These are phyloP conservation scores for Silurus lanzhouensis DNA, from an alignment of 2,797 vertebrate genomes.

Conservation along the genomic window DNA sequence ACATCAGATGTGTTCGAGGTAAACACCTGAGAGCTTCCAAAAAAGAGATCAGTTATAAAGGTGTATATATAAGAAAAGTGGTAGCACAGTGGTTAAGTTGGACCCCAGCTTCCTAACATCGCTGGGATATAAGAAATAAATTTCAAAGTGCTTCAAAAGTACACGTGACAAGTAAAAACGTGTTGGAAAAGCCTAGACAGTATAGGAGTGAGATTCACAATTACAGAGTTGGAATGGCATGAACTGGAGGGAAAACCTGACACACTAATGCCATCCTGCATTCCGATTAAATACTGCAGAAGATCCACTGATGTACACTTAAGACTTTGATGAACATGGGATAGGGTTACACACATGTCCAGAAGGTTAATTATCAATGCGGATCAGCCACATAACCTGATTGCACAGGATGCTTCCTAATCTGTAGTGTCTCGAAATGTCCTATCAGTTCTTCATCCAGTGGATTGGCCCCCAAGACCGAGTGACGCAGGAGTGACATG, in stretches of 20 bases:
- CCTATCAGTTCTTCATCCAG: slow-evolving; percentile 1
- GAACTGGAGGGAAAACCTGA: too few species aligned
- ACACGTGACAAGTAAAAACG: too few species aligned
- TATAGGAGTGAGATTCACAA: not conserved
- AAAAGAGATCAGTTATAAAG: too few species aligned
- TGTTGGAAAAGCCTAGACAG: not conserved
- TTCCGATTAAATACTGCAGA: not conserved
- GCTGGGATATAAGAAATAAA: too few species aligned
- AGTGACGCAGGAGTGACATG: slow-evolving; percentile 43
- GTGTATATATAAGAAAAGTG: too few species aligned
- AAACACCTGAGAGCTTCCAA: too few species aligned
- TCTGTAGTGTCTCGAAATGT: not conserved
- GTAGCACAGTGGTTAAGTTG: too few species aligned
- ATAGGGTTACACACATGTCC: not conserved
- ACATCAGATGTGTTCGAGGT: not conserved
- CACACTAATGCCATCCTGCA: not conserved
- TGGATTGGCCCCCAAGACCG: not conserved
- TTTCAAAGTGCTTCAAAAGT: too few species aligned
- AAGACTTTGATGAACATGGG: not conserved
- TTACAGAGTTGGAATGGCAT: not conserved
- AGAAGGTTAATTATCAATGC: not conserved
- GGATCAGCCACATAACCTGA: not conserved
- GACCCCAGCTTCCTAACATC: too few species aligned
- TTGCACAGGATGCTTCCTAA: not conserved
- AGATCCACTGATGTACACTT: not conserved